Percentiles rank a stretch among this genome's conserved stretches.
Evolutionary conservation across 2,797 vertebrate genomes (phyloP).

Genomic region (Halcyon leucocephala): DNA sequence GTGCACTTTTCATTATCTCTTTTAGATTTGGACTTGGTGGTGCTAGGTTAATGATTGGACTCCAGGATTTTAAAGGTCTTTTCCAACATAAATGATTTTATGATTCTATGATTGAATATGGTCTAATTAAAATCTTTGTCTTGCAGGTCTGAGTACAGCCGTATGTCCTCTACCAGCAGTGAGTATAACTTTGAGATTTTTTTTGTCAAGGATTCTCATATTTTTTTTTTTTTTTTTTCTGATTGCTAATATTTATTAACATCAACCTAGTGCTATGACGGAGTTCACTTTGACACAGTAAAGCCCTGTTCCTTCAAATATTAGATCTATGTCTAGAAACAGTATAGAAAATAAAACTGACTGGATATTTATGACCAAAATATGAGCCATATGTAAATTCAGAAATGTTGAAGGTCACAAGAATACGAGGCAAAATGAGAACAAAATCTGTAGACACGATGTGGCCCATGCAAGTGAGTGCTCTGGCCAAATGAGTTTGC

Average conservation of each 20-base stretch:
- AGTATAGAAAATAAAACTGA: not conserved
- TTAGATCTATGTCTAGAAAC: not conserved
- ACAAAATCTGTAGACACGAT: not conserved
- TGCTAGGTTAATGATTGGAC: not conserved
- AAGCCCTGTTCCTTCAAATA: not conserved
- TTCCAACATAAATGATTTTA: not conserved
- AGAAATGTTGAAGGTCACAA: not conserved
- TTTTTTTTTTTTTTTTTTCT: not conserved
- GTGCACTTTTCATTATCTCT: not conserved
- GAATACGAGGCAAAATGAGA: not conserved
- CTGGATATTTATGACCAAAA: not conserved
- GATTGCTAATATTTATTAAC: not conserved
- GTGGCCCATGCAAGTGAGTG: not conserved
- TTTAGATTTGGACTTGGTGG: not conserved
- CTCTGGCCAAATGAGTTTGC: not conserved
- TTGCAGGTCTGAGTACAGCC: slow-evolving; percentile 95
- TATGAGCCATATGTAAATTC: not conserved
- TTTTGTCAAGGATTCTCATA: not conserved
- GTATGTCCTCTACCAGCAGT: slow-evolving; percentile 93
- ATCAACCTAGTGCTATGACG: not conserved
- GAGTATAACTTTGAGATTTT: slow-evolving; percentile 79
- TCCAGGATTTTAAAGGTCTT: not conserved
- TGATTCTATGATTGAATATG: not conserved
- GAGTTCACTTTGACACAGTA: not conserved
- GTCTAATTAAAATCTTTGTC: slow-evolving; percentile 67